A percentile compares a stretch with the other conserved stretches of the same genome.
Conservation (phyloP, 2,797 vertebrate genomes). For the Tiaroga cobitis region DNA sequence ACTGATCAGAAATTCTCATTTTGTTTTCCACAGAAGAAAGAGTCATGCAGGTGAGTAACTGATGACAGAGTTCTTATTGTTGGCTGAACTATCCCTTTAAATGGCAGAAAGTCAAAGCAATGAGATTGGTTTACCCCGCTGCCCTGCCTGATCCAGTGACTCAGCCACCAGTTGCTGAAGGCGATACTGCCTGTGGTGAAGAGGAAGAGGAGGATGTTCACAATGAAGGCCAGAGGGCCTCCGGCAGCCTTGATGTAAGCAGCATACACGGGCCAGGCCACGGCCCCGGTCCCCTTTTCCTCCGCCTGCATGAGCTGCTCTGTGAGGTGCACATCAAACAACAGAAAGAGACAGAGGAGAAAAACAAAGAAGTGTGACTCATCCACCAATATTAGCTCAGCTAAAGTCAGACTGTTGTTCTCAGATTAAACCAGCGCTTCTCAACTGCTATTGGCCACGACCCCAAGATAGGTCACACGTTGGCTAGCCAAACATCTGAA, state of each 20-base stretch:
- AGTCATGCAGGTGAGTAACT: not conserved
- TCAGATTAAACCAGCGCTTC: conserved; percentile 32
- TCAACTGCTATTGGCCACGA: not conserved
- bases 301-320: conserved; percentile 82
- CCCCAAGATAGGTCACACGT: not conserved
- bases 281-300: conserved; percentile 79
- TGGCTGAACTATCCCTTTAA: not conserved
- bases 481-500: not conserved
- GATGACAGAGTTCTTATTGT: not conserved
- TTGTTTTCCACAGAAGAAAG: not conserved
- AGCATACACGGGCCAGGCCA: conserved; percentile 78
- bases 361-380: conserved; percentile 34
- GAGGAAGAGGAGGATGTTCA: conserved; percentile 81
- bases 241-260: conserved; percentile 85
- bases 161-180: conserved; percentile 88
- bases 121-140: conserved; percentile 77
- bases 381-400: conserved; percentile 32
- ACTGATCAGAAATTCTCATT: not conserved
- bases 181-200: conserved; percentile 81
- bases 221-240: conserved; percentile 74
- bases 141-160: conserved; percentile 86
- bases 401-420: conserved; percentile 30
- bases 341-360: conserved; percentile 28
- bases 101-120: conserved; percentile 9
- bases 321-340: conserved; percentile 54